These are phyloP conservation scores for Rutpela maculata DNA, from an alignment of 2,888 invertebrate species.

Conservation along the genomic window DNA sequence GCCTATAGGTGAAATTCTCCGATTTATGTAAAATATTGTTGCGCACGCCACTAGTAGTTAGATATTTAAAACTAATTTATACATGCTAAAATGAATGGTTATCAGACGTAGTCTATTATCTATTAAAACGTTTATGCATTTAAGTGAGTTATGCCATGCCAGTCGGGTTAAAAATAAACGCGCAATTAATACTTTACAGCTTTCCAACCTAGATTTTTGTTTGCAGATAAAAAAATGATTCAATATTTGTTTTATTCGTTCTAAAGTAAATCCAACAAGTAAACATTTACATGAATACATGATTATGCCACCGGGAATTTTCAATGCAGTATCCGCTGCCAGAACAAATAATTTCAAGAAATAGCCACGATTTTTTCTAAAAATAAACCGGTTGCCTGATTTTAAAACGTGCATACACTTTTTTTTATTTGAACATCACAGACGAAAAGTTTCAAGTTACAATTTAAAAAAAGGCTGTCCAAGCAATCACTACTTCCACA, in stretches of 20 bases:
- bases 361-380: not conserved
- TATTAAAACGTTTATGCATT: not conserved
- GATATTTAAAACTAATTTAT: too few species aligned
- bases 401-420: not conserved
- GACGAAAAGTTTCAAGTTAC: too few species aligned
- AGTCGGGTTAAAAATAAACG: not conserved
- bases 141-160: not conserved
- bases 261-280: not conserved
- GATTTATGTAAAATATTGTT: too few species aligned
- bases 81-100: not conserved
- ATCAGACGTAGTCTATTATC: not conserved
- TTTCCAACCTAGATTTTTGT: not conserved
- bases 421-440: not conserved
- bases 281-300: not conserved
- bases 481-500: too few species aligned
- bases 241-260: not conserved
- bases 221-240: conserved; percentile 2
- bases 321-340: not conserved
- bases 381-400: not conserved
- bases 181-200: not conserved
- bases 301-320: not conserved
- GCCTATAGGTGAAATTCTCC: too few species aligned
- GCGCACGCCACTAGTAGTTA: too few species aligned
- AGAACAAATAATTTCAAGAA: not conserved
- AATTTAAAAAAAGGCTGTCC: too few species aligned